Evolutionary conservation across 2,888 invertebrate species (phyloP).

Genomic region (Apotomis betuletana): DNA sequence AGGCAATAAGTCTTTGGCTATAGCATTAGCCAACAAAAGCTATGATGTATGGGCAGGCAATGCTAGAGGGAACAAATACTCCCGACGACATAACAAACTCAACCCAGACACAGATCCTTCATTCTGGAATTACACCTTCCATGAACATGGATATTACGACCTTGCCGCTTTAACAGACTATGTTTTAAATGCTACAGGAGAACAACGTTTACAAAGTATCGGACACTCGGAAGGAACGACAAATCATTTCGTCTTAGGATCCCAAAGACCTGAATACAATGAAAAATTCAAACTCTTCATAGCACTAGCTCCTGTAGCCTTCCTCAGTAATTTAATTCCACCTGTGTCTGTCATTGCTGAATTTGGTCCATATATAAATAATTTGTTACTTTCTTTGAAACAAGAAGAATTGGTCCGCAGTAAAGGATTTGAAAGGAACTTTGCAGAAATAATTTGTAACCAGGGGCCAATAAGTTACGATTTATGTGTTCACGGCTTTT

Average conservation of each 20-base stretch:
- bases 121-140: constrained; percentile 84
- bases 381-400: constrained; percentile 60
- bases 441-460: constrained; percentile 32
- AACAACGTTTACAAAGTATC: constrained; percentile 81
- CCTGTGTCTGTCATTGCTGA: constrained; percentile 51
- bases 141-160: constrained; percentile 88
- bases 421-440: constrained; percentile 34
- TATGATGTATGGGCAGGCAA: constrained; percentile 72
- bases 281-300: constrained; percentile 77
- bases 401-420: constrained; percentile 50
- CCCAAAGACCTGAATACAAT: constrained; percentile 80
- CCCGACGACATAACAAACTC: constrained; percentile 73
- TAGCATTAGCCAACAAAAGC: constrained; percentile 69
- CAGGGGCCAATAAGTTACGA: constrained; percentile 15
- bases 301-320: constrained; percentile 82
- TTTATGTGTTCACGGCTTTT: constrained; percentile 13
- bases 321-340: constrained; percentile 62
- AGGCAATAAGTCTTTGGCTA: constrained; percentile 51
- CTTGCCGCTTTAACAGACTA: constrained; percentile 84
- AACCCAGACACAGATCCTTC: constrained; percentile 57
- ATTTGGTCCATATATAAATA: constrained; percentile 54
- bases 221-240: constrained; percentile 88
- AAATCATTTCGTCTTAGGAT: constrained; percentile 77
- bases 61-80: constrained; percentile 84
- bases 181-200: constrained; percentile 67